A percentile compares a stretch with the other conserved stretches of the same genome.
These are phyloP conservation scores for Lophotriccus pileatus DNA, from an alignment of 2,797 vertebrate species.

Conservation along the genomic window DNA sequence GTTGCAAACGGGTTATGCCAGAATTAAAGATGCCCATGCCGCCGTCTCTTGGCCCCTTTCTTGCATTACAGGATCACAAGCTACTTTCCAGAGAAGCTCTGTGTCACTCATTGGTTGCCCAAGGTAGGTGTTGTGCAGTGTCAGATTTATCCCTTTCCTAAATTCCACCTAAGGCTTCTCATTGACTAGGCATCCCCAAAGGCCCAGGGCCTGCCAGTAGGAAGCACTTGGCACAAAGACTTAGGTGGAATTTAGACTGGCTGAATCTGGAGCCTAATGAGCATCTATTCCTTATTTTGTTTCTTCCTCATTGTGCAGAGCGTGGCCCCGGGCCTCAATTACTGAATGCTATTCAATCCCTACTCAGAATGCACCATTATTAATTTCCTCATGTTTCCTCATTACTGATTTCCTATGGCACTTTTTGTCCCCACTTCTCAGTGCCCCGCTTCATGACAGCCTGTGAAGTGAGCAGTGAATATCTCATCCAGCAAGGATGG, in stretches of 20 bases:
- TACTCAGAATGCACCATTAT: slow-evolving; percentile 30
- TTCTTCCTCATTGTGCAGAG: slow-evolving; percentile 56
- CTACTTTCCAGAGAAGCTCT: neutral
- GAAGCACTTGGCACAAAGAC: slow-evolving; percentile 26
- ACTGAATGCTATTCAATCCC: slow-evolving; percentile 37
- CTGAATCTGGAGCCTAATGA: slow-evolving; percentile 50
- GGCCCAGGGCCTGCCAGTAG: neutral
- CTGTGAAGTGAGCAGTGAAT: neutral
- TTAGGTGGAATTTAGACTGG: slow-evolving; percentile 52
- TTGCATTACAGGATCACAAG: neutral
- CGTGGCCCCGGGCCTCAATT: slow-evolving; percentile 34
- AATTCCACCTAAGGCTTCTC: neutral
- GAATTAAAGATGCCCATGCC: neutral
- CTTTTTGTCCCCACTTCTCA: neutral
- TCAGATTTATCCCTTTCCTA: neutral
- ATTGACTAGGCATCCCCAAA: neutral
- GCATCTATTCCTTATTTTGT: slow-evolving; percentile 56
- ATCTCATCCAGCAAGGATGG: neutral
- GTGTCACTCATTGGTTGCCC: neutral
- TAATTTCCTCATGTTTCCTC: slow-evolving; percentile 47
- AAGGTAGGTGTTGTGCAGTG: neutral
- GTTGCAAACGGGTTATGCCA: slow-evolving; percentile 7
- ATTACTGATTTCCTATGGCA: slow-evolving; percentile 30
- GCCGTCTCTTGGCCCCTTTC: neutral
- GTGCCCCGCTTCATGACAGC: neutral